These are phyloP conservation scores for Hesperophylax magnus DNA, from an alignment of 1,140 invertebrate genomes.

Conservation along the genomic window DNA sequence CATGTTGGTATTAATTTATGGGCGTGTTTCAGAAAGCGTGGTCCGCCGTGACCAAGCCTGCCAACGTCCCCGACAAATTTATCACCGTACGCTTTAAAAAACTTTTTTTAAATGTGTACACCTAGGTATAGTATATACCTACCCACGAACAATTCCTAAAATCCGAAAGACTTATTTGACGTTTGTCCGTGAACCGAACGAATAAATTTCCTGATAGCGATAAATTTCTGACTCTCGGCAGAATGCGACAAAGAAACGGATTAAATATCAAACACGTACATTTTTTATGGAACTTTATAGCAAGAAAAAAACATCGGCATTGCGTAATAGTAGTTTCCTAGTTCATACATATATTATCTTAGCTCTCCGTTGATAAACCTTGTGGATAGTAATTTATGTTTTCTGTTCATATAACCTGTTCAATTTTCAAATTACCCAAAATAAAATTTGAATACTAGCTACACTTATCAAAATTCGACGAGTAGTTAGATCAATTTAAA, in stretches of 20 bases:
- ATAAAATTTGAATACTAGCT: too few relatives aligned
- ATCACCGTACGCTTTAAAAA: slow-evolving; percentile 23
- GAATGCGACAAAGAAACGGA: slow-evolving; percentile 6
- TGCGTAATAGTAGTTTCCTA: too few relatives aligned
- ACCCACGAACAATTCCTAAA: slow-evolving; percentile 13
- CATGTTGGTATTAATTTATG: slow-evolving; percentile 36
- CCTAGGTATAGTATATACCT: neutral
- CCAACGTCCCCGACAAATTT: slow-evolving; percentile 16
- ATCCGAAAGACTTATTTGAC: slow-evolving; percentile 32
- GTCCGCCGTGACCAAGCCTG: slow-evolving; percentile 28
- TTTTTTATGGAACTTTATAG: neutral
- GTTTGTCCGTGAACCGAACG: slow-evolving; percentile 35
- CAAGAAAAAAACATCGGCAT: too few relatives aligned
- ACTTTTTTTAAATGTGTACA: neutral
- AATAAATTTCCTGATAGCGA: slow-evolving; percentile 17
- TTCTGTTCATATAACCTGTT: neutral
- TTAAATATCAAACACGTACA: neutral
- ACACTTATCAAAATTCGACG: too few relatives aligned
- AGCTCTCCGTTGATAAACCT: neutral
- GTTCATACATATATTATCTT: too few relatives aligned
- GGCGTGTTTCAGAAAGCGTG: slow-evolving; percentile 36
- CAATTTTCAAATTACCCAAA: too few relatives aligned
- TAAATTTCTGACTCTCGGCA: slow-evolving; percentile 4
- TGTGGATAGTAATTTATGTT: neutral
- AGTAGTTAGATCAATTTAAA: too few relatives aligned